Evolutionary conservation across 1,140 invertebrate species (phyloP).

Genomic region (Meloidogyne floridensis): DNA sequence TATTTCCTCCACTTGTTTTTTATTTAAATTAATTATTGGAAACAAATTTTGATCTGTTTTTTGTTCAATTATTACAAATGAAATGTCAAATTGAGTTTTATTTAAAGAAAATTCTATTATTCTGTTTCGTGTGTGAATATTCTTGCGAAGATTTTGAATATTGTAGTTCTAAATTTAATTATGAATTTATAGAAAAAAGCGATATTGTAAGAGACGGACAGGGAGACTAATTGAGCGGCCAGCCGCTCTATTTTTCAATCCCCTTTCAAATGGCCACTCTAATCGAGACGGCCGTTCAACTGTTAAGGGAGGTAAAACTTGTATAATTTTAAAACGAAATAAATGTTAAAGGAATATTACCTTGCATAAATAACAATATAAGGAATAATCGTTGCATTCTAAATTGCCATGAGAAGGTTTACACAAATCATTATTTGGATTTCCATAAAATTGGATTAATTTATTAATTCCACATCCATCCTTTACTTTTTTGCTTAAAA

Average conservation of each 20-base stretch:
- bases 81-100: background rate
- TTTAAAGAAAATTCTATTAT: background rate
- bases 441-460: background rate
- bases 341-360: background rate
- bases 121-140: background rate
- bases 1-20: background rate
- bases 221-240: too few species aligned
- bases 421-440: constrained; percentile 2
- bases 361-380: background rate
- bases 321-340: too few species aligned
- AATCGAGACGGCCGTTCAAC: too few species aligned
- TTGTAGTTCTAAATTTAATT: background rate
- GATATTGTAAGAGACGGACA: background rate
- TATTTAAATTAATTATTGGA: background rate
- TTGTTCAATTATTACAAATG: background rate
- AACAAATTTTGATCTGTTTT: background rate
- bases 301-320: too few species aligned
- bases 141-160: background rate
- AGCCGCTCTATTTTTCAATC: too few species aligned
- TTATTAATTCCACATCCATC: background rate
- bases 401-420: too few species aligned
- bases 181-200: background rate
- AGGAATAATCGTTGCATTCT: background rate
- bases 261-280: too few species aligned
- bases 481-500: background rate